A percentile compares a stretch with the other conserved stretches of the same genome.
Evolutionary conservation across 2,113 vertebrate genomes (phyloP).

Genomic region (Myodes glareolus): DNA sequence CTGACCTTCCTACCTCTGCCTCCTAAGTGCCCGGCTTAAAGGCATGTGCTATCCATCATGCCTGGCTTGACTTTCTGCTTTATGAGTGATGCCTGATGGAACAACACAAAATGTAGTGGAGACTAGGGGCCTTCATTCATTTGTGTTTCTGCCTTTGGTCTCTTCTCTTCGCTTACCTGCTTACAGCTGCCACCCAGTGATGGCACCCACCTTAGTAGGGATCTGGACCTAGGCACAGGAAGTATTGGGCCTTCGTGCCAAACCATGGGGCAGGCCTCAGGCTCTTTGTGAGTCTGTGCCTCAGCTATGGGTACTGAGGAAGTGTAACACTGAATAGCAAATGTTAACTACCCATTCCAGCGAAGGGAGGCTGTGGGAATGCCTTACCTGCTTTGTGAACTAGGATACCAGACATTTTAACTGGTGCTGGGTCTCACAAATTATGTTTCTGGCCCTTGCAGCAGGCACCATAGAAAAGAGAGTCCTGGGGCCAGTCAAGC

Average conservation of each 20-base stretch:
- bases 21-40: background rate
- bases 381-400: background rate
- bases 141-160: background rate
- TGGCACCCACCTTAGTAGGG: background rate
- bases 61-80: background rate
- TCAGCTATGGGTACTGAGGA: background rate
- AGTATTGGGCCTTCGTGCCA: background rate
- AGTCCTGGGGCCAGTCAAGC: background rate
- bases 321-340: background rate
- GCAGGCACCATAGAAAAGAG: background rate
- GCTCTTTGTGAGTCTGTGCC: background rate
- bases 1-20: background rate
- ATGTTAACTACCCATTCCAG: background rate
- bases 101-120: background rate
- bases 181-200: background rate
- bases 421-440: background rate
- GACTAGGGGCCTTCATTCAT: background rate
- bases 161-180: background rate
- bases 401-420: background rate
- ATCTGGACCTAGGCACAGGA: background rate
- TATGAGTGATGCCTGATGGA: background rate
- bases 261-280: background rate
- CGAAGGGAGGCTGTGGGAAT: background rate
- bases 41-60: too few species aligned
- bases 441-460: background rate